Percentiles rank a stretch among this genome's conserved stretches.
phyloP scores from a whole-genome alignment of 2,888 invertebrate genomes.

The Frankliniella intonsa region DNA sequence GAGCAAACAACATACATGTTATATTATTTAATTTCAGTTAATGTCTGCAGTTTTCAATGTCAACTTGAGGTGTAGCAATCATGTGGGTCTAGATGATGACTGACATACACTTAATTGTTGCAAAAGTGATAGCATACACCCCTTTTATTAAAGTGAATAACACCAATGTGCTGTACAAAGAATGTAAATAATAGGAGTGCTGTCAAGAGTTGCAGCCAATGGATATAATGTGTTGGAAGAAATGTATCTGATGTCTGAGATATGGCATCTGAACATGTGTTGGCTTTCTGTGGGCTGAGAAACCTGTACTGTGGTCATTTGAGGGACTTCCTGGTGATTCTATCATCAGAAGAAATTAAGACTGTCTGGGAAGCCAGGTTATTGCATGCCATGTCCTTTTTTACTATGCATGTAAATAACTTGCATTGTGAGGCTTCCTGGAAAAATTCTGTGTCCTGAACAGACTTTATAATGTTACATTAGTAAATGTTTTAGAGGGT shows the following conservation, averaged over 20 bases:
- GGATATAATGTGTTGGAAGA: neutral
- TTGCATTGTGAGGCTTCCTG: neutral
- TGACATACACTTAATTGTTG: neutral
- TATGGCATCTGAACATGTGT: neutral
- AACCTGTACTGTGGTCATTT: constrained; percentile 2
- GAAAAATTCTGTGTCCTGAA: neutral
- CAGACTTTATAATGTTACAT: constrained; percentile 3
- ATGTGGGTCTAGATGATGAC: neutral
- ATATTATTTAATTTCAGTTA: neutral
- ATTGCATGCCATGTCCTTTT: constrained; percentile 2
- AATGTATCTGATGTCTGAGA: neutral
- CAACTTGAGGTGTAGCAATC: neutral
- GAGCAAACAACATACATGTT: neutral
- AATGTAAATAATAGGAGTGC: neutral
- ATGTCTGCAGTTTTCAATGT: neutral
- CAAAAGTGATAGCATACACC: neutral
- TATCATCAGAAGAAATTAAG: neutral
- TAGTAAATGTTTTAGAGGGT: neutral
- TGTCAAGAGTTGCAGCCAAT: neutral
- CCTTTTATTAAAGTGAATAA: neutral
- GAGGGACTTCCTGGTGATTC: neutral
- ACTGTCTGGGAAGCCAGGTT: constrained; percentile 6
- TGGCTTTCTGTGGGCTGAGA: neutral
- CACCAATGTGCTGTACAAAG: constrained; percentile 6
- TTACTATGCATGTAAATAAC: constrained; percentile 18